Base-by-base conservation (phyloP, 1,140 invertebrate species). In the Brachionus plicatilis region DNA sequence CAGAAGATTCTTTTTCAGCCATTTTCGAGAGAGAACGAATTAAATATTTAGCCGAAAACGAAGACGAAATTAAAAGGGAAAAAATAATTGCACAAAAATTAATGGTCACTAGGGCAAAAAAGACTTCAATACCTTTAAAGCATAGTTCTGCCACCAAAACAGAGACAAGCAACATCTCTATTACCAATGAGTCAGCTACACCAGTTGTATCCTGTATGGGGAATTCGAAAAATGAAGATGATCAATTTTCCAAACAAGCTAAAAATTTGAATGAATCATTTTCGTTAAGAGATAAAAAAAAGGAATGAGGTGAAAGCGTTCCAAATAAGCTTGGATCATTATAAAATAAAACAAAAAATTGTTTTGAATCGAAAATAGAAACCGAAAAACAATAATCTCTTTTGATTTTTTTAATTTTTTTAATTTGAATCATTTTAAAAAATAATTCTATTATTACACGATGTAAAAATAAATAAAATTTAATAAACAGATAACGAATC, bases 31-130 rank as follows among this genome's bases (percentile, higher is more conserved):
- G 45, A 82, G 79, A 82, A 43, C 12, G 53, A 65, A 11, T 43
- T 17, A 82, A 68, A 82, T 68, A 65, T 20, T 60, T 82, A 20
- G 17, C 53, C 12, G 65, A 82, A n/a, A 82, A 82, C 24, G 65
- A 65, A 60, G 53, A 82, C 33, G 53, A 68, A 37, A 14, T 82
- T 12, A 60, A 68, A 82, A 82, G 41, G 33, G 79, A 82, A 45
- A 60, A 56, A 14, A 20, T 68, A 9, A 41, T 82, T 17, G 27
- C 79, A 12, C 41, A 68, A 27, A 82, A 82, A 82, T 60, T 82
- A 27, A 8, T 82, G 3, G 20, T 24, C 6, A 43, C 4, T 33
- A 27, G n/a, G 7, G 12, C 50, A 53, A 37, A 27, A 29, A 56
- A 56, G 24, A 24, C 7, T 50, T 2, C 47, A 33, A 76, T n/a